Evolutionary conservation across 2,113 vertebrate genomes (phyloP).

Genomic region (Todiramphus chloris): DNA sequence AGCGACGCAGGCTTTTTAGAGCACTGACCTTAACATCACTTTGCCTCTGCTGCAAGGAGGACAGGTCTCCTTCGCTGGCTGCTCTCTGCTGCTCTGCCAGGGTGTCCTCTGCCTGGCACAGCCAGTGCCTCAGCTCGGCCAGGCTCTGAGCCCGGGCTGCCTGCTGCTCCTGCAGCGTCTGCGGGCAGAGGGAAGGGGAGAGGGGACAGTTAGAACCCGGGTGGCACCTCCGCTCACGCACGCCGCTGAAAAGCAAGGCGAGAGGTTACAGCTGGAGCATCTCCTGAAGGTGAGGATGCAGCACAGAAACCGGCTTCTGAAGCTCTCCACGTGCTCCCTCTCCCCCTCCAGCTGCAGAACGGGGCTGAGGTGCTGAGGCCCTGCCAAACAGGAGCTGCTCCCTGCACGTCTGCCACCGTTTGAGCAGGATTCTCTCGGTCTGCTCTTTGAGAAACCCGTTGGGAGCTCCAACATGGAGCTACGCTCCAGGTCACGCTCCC

Average conservation of each 20-base stretch:
- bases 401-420: fast-evolving
- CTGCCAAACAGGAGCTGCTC: background rate
- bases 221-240: background rate
- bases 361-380: background rate
- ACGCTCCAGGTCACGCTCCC: background rate
- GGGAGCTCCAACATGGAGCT: background rate
- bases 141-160: conserved; percentile 85
- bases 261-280: conserved; percentile 57
- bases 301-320: conserved; percentile 49
- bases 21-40: conserved; percentile 83
- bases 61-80: conserved; percentile 70
- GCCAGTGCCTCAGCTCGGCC: conserved; percentile 85
- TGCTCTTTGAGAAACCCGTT: background rate
- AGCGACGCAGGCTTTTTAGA: too few species aligned
- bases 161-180: conserved; percentile 93
- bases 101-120: conserved; percentile 79
- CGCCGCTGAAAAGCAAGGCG: conserved; percentile 60
- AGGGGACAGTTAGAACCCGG: background rate
- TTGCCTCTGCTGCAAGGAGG: conserved; percentile 83
- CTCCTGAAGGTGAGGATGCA: conserved; percentile 31
- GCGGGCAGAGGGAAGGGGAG: conserved; percentile 41
- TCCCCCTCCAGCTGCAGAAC: background rate
- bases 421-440: background rate
- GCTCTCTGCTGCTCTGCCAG: conserved; percentile 75
- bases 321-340: conserved; percentile 4